Base-by-base conservation (phyloP, 2,888 invertebrate species). In the Spilosoma lubricipeda region DNA sequence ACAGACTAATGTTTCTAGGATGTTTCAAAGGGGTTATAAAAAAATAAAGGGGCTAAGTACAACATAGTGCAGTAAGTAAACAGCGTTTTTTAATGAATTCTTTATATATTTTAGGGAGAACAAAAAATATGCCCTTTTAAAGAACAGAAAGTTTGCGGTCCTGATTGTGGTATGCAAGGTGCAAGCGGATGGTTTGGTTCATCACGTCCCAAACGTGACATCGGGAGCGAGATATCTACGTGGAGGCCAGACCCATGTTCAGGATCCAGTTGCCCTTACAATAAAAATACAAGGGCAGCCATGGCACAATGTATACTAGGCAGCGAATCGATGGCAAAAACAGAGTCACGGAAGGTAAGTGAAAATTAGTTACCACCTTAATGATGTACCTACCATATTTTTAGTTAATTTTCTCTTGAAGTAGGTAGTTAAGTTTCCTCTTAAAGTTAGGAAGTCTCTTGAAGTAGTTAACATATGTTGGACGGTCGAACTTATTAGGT, bases 201-300 rank as follows among this genome's bases (percentile, higher is more conserved):
- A 45, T 5, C 85, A 86, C 0, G 83, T 81, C 27, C 67, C 78
- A 8, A 88, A 85, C 0, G 89, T 83, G 0, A 71, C 64, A 45
- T 64, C 42, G 64, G 71, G 7, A 64, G n/a, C 72, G 85, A 3
- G 90, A 90, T 90, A 0, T 77, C 86, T 1, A 65, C 85, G 1
- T 88, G 84, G 85, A 84, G 81, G 69, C 90, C 89, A 2, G 87
- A 86, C 2, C 88, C 93, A 5, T 94, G 94, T 72, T 82, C 85
- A 33, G 89, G 85, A 39, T 76, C 86, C 0, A 80, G 87, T 0
- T 92, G 93, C 67, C 79, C 85, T 5, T 91, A 90, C 75, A 59
- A 80, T 5, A 93, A 91, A 75, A 91, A 91, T 63, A 92, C 93
- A 92, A 88, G 93, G 74, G 93, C 93, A 0, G 94, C 93, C 0